phyloP scores from a whole-genome alignment of 2,113 vertebrate species.

The Eudyptes chrysolophus region DNA sequence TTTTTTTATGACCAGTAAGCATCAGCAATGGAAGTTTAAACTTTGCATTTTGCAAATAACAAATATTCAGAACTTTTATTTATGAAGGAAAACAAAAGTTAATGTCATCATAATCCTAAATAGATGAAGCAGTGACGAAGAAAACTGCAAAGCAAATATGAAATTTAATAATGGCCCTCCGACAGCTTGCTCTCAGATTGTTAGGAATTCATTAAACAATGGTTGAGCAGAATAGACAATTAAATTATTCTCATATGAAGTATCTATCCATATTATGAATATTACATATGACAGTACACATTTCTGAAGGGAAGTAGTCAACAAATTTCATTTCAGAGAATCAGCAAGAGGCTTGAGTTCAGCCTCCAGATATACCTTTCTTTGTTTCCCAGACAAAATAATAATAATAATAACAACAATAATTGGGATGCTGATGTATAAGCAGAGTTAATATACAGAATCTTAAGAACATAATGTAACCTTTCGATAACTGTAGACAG shows the following conservation, averaged over 20 bases:
- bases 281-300: constrained; percentile 56
- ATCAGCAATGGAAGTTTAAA: neutral
- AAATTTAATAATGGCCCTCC: constrained; percentile 69
- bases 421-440: constrained; percentile 47
- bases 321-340: constrained; percentile 70
- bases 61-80: neutral
- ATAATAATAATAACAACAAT: neutral
- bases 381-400: constrained; percentile 54
- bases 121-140: constrained; percentile 52
- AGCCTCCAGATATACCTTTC: constrained; percentile 47
- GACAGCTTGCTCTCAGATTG: constrained; percentile 64
- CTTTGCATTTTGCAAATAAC: constrained; percentile 8
- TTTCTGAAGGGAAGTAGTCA: constrained; percentile 63
- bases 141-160: constrained; percentile 68
- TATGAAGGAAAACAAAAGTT: constrained; percentile 53
- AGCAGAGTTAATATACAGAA: constrained; percentile 42
- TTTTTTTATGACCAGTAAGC: neutral
- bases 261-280: constrained; percentile 72
- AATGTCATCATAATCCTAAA: constrained; percentile 60
- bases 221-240: constrained; percentile 66
- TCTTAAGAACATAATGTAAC: neutral
- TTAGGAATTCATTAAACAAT: constrained; percentile 77
- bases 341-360: constrained; percentile 66
- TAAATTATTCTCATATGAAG: constrained; percentile 73
- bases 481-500: neutral